These are phyloP conservation scores for Magallana gigas DNA, from an alignment of 1,140 invertebrate species.

Conservation along the genomic window DNA sequence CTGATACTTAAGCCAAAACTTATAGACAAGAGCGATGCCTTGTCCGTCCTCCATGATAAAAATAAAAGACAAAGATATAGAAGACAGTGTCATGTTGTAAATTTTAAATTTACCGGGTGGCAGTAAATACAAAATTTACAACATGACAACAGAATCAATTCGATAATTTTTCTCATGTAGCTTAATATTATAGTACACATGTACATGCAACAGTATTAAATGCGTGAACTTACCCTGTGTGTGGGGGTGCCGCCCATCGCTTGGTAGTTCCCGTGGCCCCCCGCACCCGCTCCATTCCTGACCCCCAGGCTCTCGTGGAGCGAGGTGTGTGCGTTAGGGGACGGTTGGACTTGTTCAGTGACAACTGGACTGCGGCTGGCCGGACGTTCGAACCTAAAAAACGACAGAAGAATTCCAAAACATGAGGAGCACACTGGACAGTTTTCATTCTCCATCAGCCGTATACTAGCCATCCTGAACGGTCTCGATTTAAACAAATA, in stretches of 20 bases:
- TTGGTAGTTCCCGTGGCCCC: slow-evolving; percentile 55
- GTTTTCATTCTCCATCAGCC: slow-evolving; percentile 6
- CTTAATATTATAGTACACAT: too few relatives aligned
- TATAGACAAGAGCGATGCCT: too few relatives aligned
- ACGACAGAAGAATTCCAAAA: slow-evolving; percentile 51
- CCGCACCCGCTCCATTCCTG: slow-evolving; percentile 53
- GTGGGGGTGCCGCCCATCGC: slow-evolving; percentile 58
- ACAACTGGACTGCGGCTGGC: slow-evolving; percentile 66
- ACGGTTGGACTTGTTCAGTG: slow-evolving; percentile 70
- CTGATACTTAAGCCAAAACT: too few relatives aligned
- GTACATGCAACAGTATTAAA: too few relatives aligned
- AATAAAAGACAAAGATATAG: too few relatives aligned
- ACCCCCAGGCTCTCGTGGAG: slow-evolving; percentile 69
- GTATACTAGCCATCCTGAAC: neutral
- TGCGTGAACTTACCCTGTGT: slow-evolving; percentile 61
- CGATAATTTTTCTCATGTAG: too few relatives aligned
- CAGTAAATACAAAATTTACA: too few relatives aligned
- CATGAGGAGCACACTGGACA: slow-evolving; percentile 39
- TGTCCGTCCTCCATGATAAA: too few relatives aligned
- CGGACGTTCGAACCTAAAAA: slow-evolving; percentile 71
- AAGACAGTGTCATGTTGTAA: too few relatives aligned
- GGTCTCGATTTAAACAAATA: too few relatives aligned
- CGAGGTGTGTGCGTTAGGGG: slow-evolving; percentile 67
- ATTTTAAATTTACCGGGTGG: too few relatives aligned
- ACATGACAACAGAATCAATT: too few relatives aligned